These are phyloP conservation scores for Pissodes strobi DNA, from an alignment of 1,140 invertebrate genomes.

Conservation along the genomic window DNA sequence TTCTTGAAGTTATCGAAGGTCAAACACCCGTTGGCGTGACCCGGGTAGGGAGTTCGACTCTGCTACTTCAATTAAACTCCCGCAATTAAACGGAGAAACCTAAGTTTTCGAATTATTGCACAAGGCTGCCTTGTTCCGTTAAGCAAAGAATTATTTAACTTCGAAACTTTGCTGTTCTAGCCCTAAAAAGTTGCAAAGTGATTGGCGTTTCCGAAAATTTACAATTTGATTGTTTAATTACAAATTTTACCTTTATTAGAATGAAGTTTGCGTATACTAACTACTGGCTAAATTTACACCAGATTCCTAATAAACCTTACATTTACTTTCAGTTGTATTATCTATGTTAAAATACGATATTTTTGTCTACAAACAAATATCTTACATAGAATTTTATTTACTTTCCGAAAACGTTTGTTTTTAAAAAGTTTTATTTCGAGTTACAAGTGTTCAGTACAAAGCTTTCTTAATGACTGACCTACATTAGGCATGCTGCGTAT, in stretches of 20 bases:
- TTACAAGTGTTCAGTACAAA: too few species aligned
- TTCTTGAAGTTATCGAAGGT: slow-evolving; percentile 33
- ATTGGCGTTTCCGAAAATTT: slow-evolving; percentile 17
- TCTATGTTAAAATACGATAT: too few species aligned
- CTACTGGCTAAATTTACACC: too few species aligned
- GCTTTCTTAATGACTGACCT: too few species aligned
- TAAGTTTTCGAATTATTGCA: slow-evolving; percentile 27
- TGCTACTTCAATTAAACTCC: slow-evolving; percentile 38
- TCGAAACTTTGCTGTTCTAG: not conserved
- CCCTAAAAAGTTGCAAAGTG: slow-evolving; percentile 7
- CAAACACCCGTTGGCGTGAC: slow-evolving; percentile 35
- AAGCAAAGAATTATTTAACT: slow-evolving; percentile 13
- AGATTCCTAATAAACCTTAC: too few species aligned
- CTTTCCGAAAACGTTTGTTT: too few species aligned
- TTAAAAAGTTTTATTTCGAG: too few species aligned
- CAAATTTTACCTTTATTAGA: slow-evolving; percentile 9
- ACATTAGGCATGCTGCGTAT: too few species aligned
- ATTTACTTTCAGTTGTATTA: too few species aligned
- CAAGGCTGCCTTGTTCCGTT: not conserved
- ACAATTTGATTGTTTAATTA: slow-evolving; percentile 8
- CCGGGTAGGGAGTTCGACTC: slow-evolving; percentile 6
- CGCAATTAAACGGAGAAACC: slow-evolving; percentile 34
- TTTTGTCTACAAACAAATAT: too few species aligned
- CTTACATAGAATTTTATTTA: too few species aligned
- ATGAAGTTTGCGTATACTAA: too few species aligned